phyloP scores from a whole-genome alignment of 1,140 invertebrate genomes.

The Calephelis virginiensis region DNA sequence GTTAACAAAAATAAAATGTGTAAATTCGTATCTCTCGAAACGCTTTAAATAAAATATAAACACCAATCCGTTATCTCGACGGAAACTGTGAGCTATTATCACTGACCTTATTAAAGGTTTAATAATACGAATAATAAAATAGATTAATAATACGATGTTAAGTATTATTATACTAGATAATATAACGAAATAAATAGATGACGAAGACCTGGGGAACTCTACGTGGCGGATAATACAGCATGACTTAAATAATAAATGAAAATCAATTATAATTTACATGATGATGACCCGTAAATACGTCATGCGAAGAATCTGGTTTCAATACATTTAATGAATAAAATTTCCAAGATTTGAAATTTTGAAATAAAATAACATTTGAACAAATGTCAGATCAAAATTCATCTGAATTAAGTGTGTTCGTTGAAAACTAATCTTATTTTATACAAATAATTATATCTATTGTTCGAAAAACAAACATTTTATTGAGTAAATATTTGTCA shows the following conservation, averaged over 20 bases:
- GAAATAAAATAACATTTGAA: neutral
- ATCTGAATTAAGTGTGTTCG: too few relatives aligned
- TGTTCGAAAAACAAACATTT: too few relatives aligned
- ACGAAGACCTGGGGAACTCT: constrained; percentile 18
- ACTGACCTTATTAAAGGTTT: too few relatives aligned
- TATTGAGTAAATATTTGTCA: too few relatives aligned
- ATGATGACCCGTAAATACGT: neutral
- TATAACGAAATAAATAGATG: constrained; percentile 10
- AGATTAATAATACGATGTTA: neutral
- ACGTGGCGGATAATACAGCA: constrained; percentile 1
- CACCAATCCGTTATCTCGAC: too few relatives aligned
- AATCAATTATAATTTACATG: constrained; percentile 4
- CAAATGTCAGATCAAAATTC: neutral
- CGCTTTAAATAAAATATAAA: too few relatives aligned
- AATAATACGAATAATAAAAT: neutral
- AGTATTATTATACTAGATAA: neutral
- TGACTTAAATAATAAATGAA: constrained; percentile 1
- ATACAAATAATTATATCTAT: too few relatives aligned
- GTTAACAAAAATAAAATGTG: too few relatives aligned
- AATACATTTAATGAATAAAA: constrained; percentile 9
- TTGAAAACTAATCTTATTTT: too few relatives aligned
- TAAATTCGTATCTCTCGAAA: too few relatives aligned
- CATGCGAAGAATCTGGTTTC: constrained; percentile 14
- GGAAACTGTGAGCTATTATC: too few relatives aligned
- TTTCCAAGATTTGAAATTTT: neutral